phyloP scores from a whole-genome alignment of 2,888 invertebrate genomes.

The Aporophyla nigra region DNA sequence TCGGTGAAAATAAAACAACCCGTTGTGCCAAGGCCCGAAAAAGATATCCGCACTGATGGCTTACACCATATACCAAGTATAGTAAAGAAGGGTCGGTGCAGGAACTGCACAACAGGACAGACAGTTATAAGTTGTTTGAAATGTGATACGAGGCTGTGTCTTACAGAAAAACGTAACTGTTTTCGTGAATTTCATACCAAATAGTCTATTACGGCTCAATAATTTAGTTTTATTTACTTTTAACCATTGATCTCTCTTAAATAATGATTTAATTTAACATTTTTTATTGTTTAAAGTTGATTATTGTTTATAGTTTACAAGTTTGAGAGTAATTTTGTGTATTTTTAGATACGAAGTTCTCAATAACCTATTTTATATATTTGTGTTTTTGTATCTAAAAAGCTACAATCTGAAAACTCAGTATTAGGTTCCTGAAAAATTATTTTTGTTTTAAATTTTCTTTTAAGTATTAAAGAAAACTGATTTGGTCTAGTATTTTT shows the following conservation, averaged over 20 bases:
- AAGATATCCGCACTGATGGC: conserved; percentile 19
- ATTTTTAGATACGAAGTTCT: conserved; percentile 5
- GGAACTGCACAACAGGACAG: conserved; percentile 18
- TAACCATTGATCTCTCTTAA: no score
- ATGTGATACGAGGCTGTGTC: neutral
- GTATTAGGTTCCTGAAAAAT: no score
- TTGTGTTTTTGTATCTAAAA: no score
- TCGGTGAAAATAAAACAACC: conserved; percentile 13
- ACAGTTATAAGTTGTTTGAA: conserved; percentile 19
- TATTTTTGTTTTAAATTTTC: no score
- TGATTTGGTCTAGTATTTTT: no score
- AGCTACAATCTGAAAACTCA: no score
- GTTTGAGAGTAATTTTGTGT: neutral
- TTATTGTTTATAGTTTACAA: neutral
- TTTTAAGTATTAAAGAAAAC: no score
- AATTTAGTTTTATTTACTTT: no score
- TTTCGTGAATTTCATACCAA: conserved; percentile 17
- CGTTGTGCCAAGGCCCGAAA: conserved; percentile 21
- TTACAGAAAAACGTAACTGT: conserved; percentile 16
- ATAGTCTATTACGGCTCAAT: no score
- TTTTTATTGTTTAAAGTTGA: no score
- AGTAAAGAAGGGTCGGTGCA: conserved; percentile 19
- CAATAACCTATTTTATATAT: neutral
- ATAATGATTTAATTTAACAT: neutral
- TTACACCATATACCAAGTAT: conserved; percentile 7